Evolutionary conservation across 2,888 invertebrate species (phyloP).

Genomic region (Drosophila kanekoi): DNA sequence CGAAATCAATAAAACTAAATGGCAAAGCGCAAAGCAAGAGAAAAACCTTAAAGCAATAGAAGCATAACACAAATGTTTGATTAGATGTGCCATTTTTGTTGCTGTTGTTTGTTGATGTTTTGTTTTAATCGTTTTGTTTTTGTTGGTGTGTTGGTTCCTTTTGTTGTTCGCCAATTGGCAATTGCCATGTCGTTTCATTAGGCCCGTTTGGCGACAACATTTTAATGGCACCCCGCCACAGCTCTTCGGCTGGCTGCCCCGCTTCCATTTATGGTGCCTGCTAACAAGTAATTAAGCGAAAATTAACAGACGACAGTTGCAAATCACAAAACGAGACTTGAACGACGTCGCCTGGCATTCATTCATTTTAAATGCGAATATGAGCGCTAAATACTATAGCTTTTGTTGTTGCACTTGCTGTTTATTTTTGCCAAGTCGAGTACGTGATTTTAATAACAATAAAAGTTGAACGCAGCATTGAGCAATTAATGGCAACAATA

Average conservation of each 20-base stretch:
- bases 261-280: constrained; percentile 49
- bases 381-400: constrained; percentile 17
- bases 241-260: background rate
- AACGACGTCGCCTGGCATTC: constrained; percentile 47
- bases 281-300: constrained; percentile 73
- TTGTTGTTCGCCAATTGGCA: constrained; percentile 62
- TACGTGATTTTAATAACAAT: constrained; percentile 80
- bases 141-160: constrained; percentile 7
- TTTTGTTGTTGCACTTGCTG: constrained; percentile 38
- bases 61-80: constrained; percentile 66
- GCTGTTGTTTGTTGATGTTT: constrained; percentile 19
- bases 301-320: constrained; percentile 73
- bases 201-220: constrained; percentile 53
- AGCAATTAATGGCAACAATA: constrained; percentile 64
- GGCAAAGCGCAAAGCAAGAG: constrained; percentile 35
- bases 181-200: constrained; percentile 64
- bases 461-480: constrained; percentile 67
- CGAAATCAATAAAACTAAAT: constrained; percentile 71
- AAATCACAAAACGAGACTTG: constrained; percentile 54
- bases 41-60: constrained; percentile 56
- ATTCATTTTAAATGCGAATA: constrained; percentile 37
- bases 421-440: constrained; percentile 53
- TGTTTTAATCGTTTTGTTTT: background rate
- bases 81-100: constrained; percentile 46
- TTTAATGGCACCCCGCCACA: constrained; percentile 43